A percentile compares a stretch with the other conserved stretches of the same genome.
Conservation (phyloP, 2,888 invertebrate genomes). For the Malthinus flaveolus region DNA sequence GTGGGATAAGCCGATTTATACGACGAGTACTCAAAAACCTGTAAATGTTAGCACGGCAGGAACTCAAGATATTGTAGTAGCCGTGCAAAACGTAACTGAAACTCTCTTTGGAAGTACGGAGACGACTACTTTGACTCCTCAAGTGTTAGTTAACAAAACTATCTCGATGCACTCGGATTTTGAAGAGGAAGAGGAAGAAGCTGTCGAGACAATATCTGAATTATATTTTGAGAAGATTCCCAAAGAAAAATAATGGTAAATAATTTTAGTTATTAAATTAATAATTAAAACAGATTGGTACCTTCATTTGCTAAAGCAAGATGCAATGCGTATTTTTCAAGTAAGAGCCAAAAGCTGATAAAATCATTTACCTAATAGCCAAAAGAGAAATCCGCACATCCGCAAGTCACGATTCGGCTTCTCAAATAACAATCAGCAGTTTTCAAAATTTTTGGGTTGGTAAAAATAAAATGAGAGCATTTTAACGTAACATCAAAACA, state of each 20-base stretch:
- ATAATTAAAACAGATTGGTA: neutral
- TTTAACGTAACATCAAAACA: too few species aligned
- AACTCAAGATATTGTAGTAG: neutral
- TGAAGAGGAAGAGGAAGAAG: slow-evolving; percentile 12
- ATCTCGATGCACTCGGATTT: neutral
- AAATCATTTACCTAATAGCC: too few species aligned
- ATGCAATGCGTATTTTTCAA: too few species aligned
- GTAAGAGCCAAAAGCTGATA: too few species aligned
- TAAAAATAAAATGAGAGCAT: too few species aligned
- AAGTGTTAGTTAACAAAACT: neutral
- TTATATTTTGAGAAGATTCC: slow-evolving; percentile 24
- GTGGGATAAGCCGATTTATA: slow-evolving; percentile 45
- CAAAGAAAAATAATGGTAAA: neutral
- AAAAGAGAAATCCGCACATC: too few species aligned
- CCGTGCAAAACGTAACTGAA: neutral
- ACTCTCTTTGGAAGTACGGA: neutral
- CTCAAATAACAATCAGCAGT: too few species aligned
- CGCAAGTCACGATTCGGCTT: too few species aligned
- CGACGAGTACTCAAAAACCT: neutral
- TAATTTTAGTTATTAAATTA: neutral
- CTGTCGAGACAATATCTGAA: slow-evolving; percentile 2
- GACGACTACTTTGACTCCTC: neutral
- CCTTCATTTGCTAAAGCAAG: too few species aligned
- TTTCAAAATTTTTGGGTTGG: too few species aligned
- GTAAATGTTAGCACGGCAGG: neutral